Conservation (phyloP, 2,888 invertebrate genomes). For the Lomographa bimaculata region DNA sequence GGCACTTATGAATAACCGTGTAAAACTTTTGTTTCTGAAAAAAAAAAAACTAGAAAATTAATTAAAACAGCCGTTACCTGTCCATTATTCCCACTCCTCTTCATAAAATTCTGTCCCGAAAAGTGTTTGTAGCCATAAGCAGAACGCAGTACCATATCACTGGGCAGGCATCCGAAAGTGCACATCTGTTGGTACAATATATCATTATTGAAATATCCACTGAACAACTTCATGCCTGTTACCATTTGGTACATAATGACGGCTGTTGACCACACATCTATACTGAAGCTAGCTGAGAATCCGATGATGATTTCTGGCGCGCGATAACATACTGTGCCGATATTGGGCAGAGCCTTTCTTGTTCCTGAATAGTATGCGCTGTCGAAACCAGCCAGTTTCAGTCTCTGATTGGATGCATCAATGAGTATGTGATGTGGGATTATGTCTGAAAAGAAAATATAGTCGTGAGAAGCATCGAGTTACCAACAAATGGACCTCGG, state of each 20-base stretch:
- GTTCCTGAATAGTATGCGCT: conserved; percentile 31
- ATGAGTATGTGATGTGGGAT: conserved; percentile 60
- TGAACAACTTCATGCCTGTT: conserved; percentile 45
- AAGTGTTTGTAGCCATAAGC: conserved; percentile 40
- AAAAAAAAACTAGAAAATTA: neutral
- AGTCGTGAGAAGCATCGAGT: no score
- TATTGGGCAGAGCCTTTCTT: conserved; percentile 28
- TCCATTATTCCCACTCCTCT: conserved; percentile 19
- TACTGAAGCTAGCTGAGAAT: conserved; percentile 40
- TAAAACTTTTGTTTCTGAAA: no score
- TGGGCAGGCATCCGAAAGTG: conserved; percentile 44
- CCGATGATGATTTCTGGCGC: conserved; percentile 65
- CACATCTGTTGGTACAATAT: conserved; percentile 54
- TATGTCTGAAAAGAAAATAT: conserved; percentile 54
- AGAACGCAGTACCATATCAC: conserved; percentile 45
- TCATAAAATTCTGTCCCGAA: conserved; percentile 36
- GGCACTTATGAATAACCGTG: no score
- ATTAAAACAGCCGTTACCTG: conserved; percentile 27
- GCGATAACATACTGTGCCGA: conserved; percentile 49
- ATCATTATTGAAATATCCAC: conserved; percentile 44
- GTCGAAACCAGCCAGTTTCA: conserved; percentile 67
- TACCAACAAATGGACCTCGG: no score
- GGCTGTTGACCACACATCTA: conserved; percentile 65
- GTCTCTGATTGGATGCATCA: conserved; percentile 34
- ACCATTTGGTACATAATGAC: conserved; percentile 61